Evolutionary conservation across 92 coral and sea anemone genomes (phyloP).

Genomic region (Metridium senile): DNA sequence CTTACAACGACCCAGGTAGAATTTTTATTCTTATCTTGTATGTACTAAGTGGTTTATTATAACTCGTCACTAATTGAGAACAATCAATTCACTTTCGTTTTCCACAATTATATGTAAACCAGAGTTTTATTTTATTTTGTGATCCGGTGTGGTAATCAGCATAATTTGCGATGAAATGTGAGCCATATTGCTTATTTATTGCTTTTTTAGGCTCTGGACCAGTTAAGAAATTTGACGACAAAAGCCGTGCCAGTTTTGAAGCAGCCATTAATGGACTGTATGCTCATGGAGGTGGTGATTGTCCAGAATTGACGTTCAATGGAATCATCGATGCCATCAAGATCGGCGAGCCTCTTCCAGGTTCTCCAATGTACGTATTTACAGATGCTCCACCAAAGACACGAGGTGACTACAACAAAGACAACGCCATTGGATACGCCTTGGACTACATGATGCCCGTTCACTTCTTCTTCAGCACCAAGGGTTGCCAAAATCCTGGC

Average conservation of each 20-base stretch:
- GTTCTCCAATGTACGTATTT: constrained; percentile 74
- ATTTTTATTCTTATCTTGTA: neutral
- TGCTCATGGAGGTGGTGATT: constrained; percentile 51
- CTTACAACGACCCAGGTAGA: constrained; percentile 81
- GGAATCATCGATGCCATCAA: constrained; percentile 68
- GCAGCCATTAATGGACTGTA: constrained; percentile 3
- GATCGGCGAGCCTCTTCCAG: constrained; percentile 38
- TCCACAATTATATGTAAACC: too few relatives aligned
- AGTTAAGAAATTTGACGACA: constrained; percentile 1
- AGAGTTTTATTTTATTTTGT: too few relatives aligned
- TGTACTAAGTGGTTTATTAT: neutral
- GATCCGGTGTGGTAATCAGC: neutral
- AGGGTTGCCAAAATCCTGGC: constrained; percentile 31
- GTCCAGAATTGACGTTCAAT: constrained; percentile 59
- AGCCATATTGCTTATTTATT: too few relatives aligned
- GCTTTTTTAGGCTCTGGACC: constrained; percentile 17
- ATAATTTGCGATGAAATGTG: too few relatives aligned
- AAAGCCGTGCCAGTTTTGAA: neutral
- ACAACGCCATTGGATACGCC: constrained; percentile 60
- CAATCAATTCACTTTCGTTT: too few relatives aligned
- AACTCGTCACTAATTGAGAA: too few relatives aligned
- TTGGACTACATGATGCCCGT: constrained; percentile 57
- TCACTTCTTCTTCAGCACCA: constrained; percentile 64
- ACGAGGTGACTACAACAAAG: constrained; percentile 54
- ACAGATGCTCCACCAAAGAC: constrained; percentile 70